Evolutionary conservation across 2,888 invertebrate genomes (phyloP).

Genomic region (Steinernema scapterisci): DNA sequence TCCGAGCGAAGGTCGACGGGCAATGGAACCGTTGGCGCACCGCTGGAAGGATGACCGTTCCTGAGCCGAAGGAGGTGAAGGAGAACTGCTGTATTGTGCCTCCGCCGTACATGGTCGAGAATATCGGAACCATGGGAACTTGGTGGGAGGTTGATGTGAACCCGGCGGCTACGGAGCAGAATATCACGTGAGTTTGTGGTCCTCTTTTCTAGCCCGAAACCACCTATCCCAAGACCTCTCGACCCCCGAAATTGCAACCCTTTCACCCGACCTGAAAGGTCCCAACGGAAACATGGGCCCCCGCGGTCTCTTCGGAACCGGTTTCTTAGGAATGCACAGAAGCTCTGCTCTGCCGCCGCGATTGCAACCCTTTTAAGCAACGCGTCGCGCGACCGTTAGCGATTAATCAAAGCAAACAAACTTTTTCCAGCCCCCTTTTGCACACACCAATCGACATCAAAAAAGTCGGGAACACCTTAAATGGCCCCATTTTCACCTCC

Average conservation of each 20-base stretch:
- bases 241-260: no score
- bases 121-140: constrained; percentile 62
- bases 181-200: constrained; percentile 58
- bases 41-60: constrained; percentile 56
- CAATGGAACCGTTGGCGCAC: constrained; percentile 67
- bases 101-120: constrained; percentile 65
- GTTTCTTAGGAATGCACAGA: constrained; percentile 14
- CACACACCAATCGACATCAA: no score
- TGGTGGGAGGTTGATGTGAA: constrained; percentile 61
- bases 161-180: constrained; percentile 64
- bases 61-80: constrained; percentile 55
- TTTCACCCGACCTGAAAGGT: no score
- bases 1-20: constrained; percentile 63
- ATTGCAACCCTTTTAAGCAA: background rate
- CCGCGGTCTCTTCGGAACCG: background rate
- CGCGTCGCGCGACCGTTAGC: background rate
- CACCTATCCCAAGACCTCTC: no score
- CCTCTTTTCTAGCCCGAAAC: no score
- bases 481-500: background rate
- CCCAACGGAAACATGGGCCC: no score
- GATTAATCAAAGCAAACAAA: constrained; percentile 30
- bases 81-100: constrained; percentile 67
- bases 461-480: background rate
- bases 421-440: background rate
- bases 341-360: background rate